Conservation (phyloP, 1,140 invertebrate species). For the Heliconius himera region DNA sequence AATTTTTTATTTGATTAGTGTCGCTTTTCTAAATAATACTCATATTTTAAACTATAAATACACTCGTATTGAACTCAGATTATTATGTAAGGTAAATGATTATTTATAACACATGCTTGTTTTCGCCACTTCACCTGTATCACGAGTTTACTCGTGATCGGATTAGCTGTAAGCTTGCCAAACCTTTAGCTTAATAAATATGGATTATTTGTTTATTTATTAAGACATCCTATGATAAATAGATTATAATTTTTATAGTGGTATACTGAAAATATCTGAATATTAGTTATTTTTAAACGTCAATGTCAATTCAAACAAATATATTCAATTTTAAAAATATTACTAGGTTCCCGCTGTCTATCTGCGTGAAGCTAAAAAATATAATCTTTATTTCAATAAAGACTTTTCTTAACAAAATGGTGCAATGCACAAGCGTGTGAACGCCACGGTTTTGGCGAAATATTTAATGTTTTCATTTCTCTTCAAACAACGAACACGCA, state of each 20-base stretch:
- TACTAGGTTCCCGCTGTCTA: no score
- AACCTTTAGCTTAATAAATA: constrained; percentile 1
- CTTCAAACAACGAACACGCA: no score
- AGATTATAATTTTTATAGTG: not conserved
- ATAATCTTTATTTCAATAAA: no score
- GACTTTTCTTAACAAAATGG: no score
- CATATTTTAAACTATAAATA: not conserved
- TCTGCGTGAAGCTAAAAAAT: no score
- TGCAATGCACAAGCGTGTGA: no score
- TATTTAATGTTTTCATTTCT: no score
- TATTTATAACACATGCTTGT: not conserved
- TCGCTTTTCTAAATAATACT: not conserved
- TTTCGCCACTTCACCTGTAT: not conserved
- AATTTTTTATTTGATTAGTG: not conserved
- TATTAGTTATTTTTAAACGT: not conserved
- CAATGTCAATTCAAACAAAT: not conserved
- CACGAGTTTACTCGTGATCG: constrained; percentile 4
- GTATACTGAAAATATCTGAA: not conserved
- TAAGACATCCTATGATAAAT: not conserved
- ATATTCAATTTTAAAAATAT: no score
- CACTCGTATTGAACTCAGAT: not conserved
- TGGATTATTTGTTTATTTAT: constrained; percentile 6
- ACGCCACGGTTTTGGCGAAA: no score
- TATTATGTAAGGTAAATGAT: not conserved
- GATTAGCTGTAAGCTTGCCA: not conserved